Percentiles rank a stretch among this genome's conserved stretches.
phyloP scores from a whole-genome alignment of 2,888 invertebrate species.

The Andrena flavipes region DNA sequence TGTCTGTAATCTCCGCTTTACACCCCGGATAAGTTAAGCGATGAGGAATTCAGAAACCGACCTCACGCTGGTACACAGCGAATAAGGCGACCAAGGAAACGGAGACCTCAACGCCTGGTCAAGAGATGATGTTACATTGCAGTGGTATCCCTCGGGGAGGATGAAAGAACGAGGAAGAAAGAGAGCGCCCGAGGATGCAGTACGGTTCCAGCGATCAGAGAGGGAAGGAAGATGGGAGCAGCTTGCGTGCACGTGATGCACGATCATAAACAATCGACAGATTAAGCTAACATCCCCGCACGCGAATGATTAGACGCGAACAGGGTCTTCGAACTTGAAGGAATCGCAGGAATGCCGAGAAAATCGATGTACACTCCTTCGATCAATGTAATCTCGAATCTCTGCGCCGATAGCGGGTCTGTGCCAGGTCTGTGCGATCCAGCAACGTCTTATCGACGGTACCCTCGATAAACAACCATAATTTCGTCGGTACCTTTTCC shows the following conservation, averaged over 20 bases:
- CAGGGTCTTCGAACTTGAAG: slow-evolving; percentile 62
- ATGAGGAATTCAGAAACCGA: neutral
- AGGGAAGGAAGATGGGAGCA: slow-evolving; percentile 9
- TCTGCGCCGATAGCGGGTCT: slow-evolving; percentile 13
- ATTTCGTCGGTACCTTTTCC: slow-evolving; percentile 11
- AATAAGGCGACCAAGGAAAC: neutral
- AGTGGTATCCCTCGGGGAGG: neutral
- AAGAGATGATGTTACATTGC: slow-evolving; percentile 1
- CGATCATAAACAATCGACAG: slow-evolving; percentile 68
- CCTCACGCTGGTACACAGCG: neutral
- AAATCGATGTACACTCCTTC: slow-evolving; percentile 39
- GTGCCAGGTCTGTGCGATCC: slow-evolving; percentile 1
- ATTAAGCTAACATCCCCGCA: slow-evolving; percentile 66
- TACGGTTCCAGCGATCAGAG: slow-evolving; percentile 56
- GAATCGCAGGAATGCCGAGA: slow-evolving; percentile 46
- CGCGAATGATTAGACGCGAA: slow-evolving; percentile 62
- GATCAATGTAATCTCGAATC: slow-evolving; percentile 44
- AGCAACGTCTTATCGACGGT: slow-evolving; percentile 12
- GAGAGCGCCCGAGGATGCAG: neutral
- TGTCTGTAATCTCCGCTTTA: too few relatives aligned
- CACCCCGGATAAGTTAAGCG: too few relatives aligned
- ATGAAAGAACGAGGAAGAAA: slow-evolving; percentile 6
- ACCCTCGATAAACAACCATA: neutral
- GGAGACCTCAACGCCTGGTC: slow-evolving; percentile 37
- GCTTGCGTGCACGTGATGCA: slow-evolving; percentile 63